Conservation (phyloP, 2,888 invertebrate genomes). For the Cryptophagus acutangulus region DNA sequence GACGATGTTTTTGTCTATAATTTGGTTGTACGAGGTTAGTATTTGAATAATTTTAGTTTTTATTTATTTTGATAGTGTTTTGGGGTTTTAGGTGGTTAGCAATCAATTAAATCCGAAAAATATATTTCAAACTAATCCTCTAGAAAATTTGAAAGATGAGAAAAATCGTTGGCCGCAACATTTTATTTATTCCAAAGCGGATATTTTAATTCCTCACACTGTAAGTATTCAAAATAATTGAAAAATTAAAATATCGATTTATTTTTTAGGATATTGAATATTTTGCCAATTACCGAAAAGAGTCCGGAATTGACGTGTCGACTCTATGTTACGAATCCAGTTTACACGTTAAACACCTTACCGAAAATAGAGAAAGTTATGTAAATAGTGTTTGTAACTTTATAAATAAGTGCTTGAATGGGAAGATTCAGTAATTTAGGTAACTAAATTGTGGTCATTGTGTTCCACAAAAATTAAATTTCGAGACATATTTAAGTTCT, state of each 20-base stretch:
- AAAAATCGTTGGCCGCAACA: conserved; percentile 61
- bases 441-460: conserved; percentile 35
- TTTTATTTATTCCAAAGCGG: conserved; percentile 68
- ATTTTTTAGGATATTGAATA: conserved; percentile 59
- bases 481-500: background rate
- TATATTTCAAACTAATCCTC: conserved; percentile 53
- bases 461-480: background rate
- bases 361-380: conserved; percentile 59
- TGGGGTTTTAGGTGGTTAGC: conserved; percentile 42
- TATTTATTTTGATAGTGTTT: conserved; percentile 3
- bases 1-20: conserved; percentile 54
- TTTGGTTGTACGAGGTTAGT: conserved; percentile 58
- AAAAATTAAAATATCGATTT: background rate
- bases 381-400: conserved; percentile 57
- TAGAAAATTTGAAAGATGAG: conserved; percentile 56
- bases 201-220: conserved; percentile 59
- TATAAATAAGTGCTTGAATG: conserved; percentile 55
- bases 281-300: conserved; percentile 56
- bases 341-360: conserved; percentile 69
- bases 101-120: conserved; percentile 37
- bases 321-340: conserved; percentile 64
- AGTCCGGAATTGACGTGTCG: conserved; percentile 58
- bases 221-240: conserved; percentile 47
- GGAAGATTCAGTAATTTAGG: conserved; percentile 16
- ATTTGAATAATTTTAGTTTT: conserved; percentile 2